Base-by-base conservation (phyloP, 2,888 invertebrate species). In the Mesorhabditis spiculigera region DNA sequence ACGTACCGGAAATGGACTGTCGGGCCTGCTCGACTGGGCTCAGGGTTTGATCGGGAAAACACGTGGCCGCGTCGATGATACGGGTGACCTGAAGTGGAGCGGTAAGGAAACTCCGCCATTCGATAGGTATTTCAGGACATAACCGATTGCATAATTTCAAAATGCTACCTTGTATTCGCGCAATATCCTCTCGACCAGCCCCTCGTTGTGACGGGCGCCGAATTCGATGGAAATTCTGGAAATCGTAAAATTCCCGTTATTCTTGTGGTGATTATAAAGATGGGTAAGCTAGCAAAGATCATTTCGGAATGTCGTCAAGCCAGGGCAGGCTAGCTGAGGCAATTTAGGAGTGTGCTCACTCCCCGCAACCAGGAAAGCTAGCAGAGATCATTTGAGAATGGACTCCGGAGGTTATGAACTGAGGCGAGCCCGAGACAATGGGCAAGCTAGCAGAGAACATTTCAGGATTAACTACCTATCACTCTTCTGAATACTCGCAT, bases 1-100 rank as follows among this genome's bases (percentile, higher is more conserved):
- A n/a, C 10, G 6, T 41, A 8, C n/a, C 63, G 16, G 10, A 63
- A 63, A 63, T 8, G 6, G 16, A 13, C 2, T 63, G 13, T 50
- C 58, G 58, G n/a, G 58, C 58, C 58, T 50, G 58, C n/a, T 50
- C 58, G 58, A 50, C n/a, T n/a, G 58, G 58, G n/a, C 10, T 2
- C n/a, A 13, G 8, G 58, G 8, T 50, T 10, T 13, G 8, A 50
- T 50, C 58, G 58, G 58, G 58, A 50, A 50, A 50, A 50, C 58
- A 50, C 58, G 58, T 13, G 58, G n/a, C 58, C 8, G 10, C 8
- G 63, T 68, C 68, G 4, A 68, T 68, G 6, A 68, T 63, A 13
- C 42, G 16, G 16, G 28, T 42, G 10, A 68, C 63, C 68, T 68
- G 63, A 6, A 66, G 16, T 44, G 50, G 65, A 64, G 43, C 63